Conservation (phyloP, 2,888 invertebrate species). For the Sacculina carcini region DNA sequence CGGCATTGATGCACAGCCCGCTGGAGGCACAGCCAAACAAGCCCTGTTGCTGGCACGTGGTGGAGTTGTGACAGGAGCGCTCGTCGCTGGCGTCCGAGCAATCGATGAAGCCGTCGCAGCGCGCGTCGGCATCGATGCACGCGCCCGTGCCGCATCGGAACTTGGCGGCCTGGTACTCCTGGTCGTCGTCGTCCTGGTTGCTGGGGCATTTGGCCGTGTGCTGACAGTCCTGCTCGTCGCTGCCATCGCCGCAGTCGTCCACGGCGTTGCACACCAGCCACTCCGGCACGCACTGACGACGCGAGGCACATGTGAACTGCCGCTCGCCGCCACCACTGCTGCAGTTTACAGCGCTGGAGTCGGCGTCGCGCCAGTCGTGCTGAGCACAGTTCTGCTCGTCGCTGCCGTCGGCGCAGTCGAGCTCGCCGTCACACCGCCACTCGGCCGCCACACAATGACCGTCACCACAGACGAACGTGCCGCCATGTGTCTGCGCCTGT, state of each 20-base stretch:
- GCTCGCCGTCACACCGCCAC: neutral
- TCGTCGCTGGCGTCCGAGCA: conserved; percentile 63
- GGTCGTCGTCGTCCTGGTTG: neutral
- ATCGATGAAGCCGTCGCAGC: conserved; percentile 50
- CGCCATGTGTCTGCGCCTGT: too few relatives aligned
- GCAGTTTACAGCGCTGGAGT: neutral
- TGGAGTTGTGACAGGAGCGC: conserved; percentile 18
- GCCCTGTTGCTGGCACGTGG: conserved; percentile 41
- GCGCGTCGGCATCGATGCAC: conserved; percentile 5
- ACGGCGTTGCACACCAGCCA: neutral
- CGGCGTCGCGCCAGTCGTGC: neutral
- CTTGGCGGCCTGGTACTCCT: too few relatives aligned
- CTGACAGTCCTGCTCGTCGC: neutral
- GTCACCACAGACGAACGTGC: neutral
- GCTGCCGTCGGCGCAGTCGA: neutral
- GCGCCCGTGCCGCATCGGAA: conserved; percentile 7
- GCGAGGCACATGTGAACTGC: too few relatives aligned
- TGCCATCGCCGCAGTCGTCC: neutral
- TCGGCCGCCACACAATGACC: neutral
- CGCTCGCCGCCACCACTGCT: neutral
- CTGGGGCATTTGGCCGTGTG: too few relatives aligned
- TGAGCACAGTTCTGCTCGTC: neutral
- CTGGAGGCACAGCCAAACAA: conserved; percentile 12
- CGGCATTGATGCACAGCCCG: conserved; percentile 15
- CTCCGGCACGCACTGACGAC: neutral